These are phyloP conservation scores for Coregonus suidteri DNA, from an alignment of 2,797 vertebrate species.

Conservation along the genomic window DNA sequence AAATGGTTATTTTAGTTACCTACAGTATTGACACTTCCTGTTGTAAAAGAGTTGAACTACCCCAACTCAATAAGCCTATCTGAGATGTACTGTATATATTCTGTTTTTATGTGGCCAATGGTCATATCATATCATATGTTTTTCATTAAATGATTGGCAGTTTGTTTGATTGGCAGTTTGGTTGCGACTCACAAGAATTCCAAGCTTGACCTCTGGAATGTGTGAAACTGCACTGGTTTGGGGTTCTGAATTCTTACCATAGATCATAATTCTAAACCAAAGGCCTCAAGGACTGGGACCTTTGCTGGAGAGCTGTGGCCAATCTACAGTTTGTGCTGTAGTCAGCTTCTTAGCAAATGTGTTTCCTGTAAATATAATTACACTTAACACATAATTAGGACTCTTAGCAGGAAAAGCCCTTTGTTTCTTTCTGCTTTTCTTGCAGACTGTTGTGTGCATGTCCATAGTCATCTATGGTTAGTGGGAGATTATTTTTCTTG, in stretches of 20 bases:
- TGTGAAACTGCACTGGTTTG: neutral
- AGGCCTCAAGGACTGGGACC: neutral
- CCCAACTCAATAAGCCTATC: neutral
- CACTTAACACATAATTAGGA: constrained; percentile 24
- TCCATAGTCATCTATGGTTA: neutral
- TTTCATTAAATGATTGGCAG: neutral
- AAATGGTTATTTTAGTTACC: constrained; percentile 14
- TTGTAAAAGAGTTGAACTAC: neutral
- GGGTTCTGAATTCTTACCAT: neutral
- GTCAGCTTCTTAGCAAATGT: constrained; percentile 21
- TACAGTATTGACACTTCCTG: neutral
- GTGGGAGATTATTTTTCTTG: neutral
- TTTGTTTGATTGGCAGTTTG: too few relatives aligned
- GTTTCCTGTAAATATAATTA: constrained; percentile 37
- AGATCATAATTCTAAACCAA: neutral
- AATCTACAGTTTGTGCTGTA: neutral
- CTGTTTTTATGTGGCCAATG: neutral
- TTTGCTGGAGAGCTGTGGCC: neutral
- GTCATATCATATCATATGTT: neutral
- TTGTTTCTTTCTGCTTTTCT: constrained; percentile 9
- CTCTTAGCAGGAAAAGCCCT: constrained; percentile 3
- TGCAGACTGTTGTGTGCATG: neutral
- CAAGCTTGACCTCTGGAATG: neutral
- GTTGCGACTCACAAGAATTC: neutral
- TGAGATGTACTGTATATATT: neutral